Conservation (phyloP, 2,888 invertebrate species). For the Caenorhabditis macrosperma region DNA sequence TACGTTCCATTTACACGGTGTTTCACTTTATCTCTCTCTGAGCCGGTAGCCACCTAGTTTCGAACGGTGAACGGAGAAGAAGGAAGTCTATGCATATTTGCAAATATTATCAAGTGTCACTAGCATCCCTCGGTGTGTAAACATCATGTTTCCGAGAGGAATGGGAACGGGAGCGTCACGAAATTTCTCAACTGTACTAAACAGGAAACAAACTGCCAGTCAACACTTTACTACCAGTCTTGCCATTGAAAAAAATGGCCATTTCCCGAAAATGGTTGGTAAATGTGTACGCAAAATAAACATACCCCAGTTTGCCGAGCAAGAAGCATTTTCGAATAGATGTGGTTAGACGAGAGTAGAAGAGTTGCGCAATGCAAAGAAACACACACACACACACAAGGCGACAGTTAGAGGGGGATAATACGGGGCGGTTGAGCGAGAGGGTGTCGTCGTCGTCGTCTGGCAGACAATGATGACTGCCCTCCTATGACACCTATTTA, state of each 20-base stretch:
- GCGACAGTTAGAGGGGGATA: constrained; percentile 10
- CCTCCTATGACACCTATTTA: constrained; percentile 39
- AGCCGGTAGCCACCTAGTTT: not conserved
- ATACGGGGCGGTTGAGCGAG: constrained; percentile 16
- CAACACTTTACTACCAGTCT: not conserved
- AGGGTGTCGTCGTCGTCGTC: constrained; percentile 8
- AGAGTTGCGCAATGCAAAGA: constrained; percentile 12
- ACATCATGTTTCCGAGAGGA: constrained; percentile 16
- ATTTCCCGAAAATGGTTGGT: constrained; percentile 5
- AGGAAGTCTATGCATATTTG: constrained; percentile 32
- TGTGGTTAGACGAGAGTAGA: not conserved
- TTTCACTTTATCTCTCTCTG: not conserved
- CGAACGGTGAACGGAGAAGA: not conserved
- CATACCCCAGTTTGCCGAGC: constrained; percentile 58
- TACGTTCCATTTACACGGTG: no score
- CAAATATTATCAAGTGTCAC: constrained; percentile 45
- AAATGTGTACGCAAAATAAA: constrained; percentile 35
- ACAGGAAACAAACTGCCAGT: constrained; percentile 3
- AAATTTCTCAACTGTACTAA: constrained; percentile 20
- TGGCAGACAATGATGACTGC: not conserved
- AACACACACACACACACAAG: no score
- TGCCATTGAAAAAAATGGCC: not conserved
- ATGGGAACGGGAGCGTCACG: constrained; percentile 17
- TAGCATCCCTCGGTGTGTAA: constrained; percentile 24
- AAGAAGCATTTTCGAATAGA: constrained; percentile 42